Evolutionary conservation across 2,888 invertebrate species (phyloP).

Genomic region (Platycheirus albimanus): DNA sequence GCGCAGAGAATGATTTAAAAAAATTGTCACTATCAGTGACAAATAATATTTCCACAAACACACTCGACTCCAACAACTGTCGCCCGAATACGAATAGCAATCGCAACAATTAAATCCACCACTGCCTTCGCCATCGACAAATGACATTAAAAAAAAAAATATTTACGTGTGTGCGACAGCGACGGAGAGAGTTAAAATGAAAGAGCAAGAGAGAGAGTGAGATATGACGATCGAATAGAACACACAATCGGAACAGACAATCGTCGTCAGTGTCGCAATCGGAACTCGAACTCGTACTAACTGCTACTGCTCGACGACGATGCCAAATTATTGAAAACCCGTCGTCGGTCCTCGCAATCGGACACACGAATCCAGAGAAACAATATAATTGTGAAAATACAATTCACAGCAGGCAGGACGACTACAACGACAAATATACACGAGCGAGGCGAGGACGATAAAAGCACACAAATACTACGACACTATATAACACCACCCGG

Average conservation of each 20-base stretch:
- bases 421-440: constrained; percentile 31
- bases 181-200: background rate
- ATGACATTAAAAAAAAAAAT: constrained; percentile 50
- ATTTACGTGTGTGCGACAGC: background rate
- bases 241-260: constrained; percentile 69
- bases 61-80: constrained; percentile 74
- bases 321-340: constrained; percentile 68
- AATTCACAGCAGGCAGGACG: constrained; percentile 56
- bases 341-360: constrained; percentile 57
- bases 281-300: constrained; percentile 72
- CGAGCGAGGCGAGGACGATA: background rate
- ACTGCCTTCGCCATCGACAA: constrained; percentile 63
- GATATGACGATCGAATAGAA: constrained; percentile 28
- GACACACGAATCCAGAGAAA: constrained; percentile 56
- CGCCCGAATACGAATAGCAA: constrained; percentile 72
- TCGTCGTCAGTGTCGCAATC: constrained; percentile 72
- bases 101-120: constrained; percentile 73
- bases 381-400: constrained; percentile 72
- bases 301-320: constrained; percentile 56
- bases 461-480: constrained; percentile 35
- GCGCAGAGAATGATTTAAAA: constrained; percentile 32
- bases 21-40: constrained; percentile 71
- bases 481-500: constrained; percentile 35
- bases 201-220: constrained; percentile 31
- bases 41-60: constrained; percentile 73